Evolutionary conservation across 2,113 vertebrate species (phyloP).

Genomic region (Dipodomys merriami): DNA sequence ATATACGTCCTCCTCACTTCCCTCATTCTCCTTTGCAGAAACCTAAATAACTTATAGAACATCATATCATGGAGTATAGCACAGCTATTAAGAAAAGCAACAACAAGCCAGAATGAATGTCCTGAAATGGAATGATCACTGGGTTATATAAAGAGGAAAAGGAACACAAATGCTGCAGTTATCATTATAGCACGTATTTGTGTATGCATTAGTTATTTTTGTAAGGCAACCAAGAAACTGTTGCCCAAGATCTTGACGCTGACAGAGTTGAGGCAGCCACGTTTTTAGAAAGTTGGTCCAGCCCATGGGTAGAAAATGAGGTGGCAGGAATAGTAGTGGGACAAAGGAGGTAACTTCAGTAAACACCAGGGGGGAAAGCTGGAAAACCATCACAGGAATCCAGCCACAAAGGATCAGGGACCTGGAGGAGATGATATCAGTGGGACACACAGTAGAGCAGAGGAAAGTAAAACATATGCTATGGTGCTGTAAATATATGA

Average conservation of each 20-base stretch:
- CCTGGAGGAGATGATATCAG: neutral
- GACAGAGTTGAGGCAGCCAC: neutral
- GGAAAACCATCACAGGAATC: neutral
- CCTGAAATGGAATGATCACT: conserved; percentile 21
- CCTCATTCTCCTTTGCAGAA: neutral
- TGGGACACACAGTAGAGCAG: neutral
- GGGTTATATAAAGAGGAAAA: conserved; percentile 9
- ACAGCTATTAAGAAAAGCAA: neutral
- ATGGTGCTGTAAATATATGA: neutral
- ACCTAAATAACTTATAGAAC: neutral
- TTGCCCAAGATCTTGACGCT: conserved; percentile 28
- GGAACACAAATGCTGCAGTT: neutral
- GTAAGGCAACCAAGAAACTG: conserved; percentile 40
- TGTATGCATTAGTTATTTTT: neutral
- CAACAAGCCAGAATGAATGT: neutral
- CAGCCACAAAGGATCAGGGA: neutral
- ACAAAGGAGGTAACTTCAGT: neutral
- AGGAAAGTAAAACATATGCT: neutral
- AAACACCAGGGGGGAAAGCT: neutral
- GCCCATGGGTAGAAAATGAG: neutral
- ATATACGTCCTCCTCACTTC: neutral
- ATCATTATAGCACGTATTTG: neutral
- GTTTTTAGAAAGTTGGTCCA: conserved; percentile 16
- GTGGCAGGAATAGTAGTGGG: no score
- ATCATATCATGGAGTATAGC: neutral